Percentiles rank a stretch among this genome's conserved stretches.
Evolutionary conservation across 2,888 invertebrate genomes (phyloP).

Genomic region (Cordilura impudica): DNA sequence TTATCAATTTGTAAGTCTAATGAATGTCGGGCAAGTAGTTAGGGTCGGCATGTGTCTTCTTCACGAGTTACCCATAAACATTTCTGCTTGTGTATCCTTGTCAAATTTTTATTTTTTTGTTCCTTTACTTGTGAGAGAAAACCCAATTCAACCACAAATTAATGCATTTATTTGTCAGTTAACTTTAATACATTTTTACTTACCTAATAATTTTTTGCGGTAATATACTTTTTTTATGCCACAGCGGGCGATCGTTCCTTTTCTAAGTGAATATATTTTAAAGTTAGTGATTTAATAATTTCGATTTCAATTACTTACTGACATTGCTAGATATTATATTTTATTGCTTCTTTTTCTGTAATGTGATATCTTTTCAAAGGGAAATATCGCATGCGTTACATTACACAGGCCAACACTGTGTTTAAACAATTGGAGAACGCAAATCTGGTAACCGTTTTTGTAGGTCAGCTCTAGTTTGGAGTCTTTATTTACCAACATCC

Average conservation of each 20-base stretch:
- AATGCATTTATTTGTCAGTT: conserved; percentile 51
- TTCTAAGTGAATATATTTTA: not conserved
- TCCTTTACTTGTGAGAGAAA: conserved; percentile 72
- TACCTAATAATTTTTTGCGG: conserved; percentile 50
- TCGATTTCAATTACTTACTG: conserved; percentile 43
- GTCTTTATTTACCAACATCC: too few relatives aligned
- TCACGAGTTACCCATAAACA: conserved; percentile 39
- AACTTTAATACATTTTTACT: conserved; percentile 33
- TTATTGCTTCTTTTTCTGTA: too few relatives aligned
- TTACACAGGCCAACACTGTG: too few relatives aligned
- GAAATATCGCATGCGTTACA: too few relatives aligned
- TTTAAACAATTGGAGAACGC: too few relatives aligned
- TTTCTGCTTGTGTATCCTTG: conserved; percentile 42
- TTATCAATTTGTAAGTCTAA: conserved; percentile 54
- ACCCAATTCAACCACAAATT: conserved; percentile 65
- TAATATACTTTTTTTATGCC: conserved; percentile 71
- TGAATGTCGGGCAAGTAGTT: conserved; percentile 21
- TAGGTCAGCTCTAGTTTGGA: too few relatives aligned
- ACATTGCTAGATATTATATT: too few relatives aligned
- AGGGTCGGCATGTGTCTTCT: conserved; percentile 32
- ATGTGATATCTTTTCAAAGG: too few relatives aligned
- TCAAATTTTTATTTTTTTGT: conserved; percentile 39
- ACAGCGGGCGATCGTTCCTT: conserved; percentile 8
- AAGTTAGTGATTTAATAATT: conserved; percentile 11
- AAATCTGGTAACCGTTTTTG: too few relatives aligned